phyloP scores from a whole-genome alignment of 1,140 invertebrate genomes.

The Drosophila rufa region DNA sequence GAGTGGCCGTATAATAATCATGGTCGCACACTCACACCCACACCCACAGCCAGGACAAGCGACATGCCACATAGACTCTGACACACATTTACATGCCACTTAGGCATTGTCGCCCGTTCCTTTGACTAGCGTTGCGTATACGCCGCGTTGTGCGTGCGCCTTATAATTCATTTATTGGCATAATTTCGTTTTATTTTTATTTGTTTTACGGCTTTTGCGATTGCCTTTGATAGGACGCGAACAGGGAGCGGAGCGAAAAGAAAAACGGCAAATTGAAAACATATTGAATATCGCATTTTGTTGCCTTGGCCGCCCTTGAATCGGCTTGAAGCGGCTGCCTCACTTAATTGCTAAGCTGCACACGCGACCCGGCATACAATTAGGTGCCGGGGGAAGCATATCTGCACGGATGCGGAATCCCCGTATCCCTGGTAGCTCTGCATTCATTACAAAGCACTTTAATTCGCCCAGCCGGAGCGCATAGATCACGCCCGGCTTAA shows the following conservation, averaged over 20 bases:
- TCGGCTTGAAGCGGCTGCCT: not conserved
- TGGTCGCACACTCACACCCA: slow-evolving; percentile 48
- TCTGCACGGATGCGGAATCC: not conserved
- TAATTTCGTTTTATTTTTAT: slow-evolving; percentile 83
- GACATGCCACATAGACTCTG: slow-evolving; percentile 25
- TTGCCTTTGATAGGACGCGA: slow-evolving; percentile 59
- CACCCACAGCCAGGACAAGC: slow-evolving; percentile 1
- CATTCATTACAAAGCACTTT: slow-evolving; percentile 79
- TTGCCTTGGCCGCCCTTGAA: slow-evolving; percentile 12
- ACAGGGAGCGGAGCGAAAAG: not conserved
- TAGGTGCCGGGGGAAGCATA: slow-evolving; percentile 26
- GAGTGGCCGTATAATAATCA: slow-evolving; percentile 73
- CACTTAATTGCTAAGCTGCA: slow-evolving; percentile 63
- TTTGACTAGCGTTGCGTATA: slow-evolving; percentile 76
- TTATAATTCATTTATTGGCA: slow-evolving; percentile 83
- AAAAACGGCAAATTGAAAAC: slow-evolving; percentile 73
- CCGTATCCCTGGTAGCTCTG: slow-evolving; percentile 18
- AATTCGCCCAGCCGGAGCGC: slow-evolving; percentile 54
- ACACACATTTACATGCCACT: slow-evolving; percentile 73
- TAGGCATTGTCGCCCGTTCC: slow-evolving; percentile 62
- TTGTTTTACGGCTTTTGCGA: slow-evolving; percentile 73
- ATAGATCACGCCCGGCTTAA: slow-evolving; percentile 75
- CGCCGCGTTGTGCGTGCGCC: slow-evolving; percentile 63
- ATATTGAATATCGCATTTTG: slow-evolving; percentile 74
- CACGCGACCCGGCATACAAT: slow-evolving; percentile 63